phyloP scores from a whole-genome alignment of 1,140 invertebrate genomes.

The Diprion similis region DNA sequence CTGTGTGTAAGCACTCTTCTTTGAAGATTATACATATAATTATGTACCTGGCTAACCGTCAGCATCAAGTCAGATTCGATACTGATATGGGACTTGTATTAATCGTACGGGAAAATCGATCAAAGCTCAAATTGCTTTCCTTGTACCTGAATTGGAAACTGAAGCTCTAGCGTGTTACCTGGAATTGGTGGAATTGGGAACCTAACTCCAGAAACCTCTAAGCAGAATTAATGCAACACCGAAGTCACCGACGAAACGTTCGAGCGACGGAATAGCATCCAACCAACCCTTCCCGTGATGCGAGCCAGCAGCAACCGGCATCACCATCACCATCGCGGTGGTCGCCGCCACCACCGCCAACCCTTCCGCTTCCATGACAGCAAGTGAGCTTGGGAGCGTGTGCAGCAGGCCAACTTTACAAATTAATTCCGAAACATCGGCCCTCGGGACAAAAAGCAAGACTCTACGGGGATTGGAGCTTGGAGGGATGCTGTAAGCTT shows the following conservation, averaged over 20 bases:
- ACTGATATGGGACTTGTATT: too few species aligned
- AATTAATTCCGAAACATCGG: conserved; percentile 34
- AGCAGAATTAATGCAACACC: background rate
- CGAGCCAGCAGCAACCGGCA: background rate
- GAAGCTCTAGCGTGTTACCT: too few species aligned
- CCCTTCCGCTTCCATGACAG: conserved; percentile 6
- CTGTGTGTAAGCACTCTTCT: too few species aligned
- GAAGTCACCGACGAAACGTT: background rate
- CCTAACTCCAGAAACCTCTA: background rate
- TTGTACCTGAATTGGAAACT: too few species aligned
- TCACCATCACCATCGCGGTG: background rate
- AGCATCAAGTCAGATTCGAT: too few species aligned
- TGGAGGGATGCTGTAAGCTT: conserved; percentile 18
- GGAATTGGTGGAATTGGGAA: background rate
- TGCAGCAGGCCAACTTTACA: conserved; percentile 24
- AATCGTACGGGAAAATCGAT: too few species aligned
- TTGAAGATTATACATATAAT: too few species aligned
- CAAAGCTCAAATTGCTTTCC: too few species aligned
- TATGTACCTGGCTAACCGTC: too few species aligned
- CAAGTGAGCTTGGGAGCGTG: background rate
- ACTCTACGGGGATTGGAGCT: conserved; percentile 23
- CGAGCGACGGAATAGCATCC: background rate
- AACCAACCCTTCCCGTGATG: background rate
- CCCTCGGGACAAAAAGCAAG: conserved; percentile 15
- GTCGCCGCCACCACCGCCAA: background rate